Base-by-base conservation (phyloP, 2,797 vertebrate genomes). In the Podarcis lilfordi region DNA sequence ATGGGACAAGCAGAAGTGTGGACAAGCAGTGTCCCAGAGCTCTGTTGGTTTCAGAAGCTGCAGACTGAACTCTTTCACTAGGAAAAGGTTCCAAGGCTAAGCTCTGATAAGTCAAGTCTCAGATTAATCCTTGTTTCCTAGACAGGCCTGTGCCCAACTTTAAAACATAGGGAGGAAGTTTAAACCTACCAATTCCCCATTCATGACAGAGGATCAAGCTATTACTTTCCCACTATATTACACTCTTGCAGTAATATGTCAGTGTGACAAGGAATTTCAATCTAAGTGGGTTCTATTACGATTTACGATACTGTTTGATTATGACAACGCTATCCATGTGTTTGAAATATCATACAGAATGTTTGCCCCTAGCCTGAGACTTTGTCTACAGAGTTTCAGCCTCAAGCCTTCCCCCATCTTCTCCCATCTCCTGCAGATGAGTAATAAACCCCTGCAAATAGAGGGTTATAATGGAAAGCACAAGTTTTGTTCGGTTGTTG, bases 331-430 rank as follows among this genome's bases (percentile, higher is more conserved):
- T 90, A 71, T 90, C 50, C 64, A 21, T 80, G 15, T 64, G 29
- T 88, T 94, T 89, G 71, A 95, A 95, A 95, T 89, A 86, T 90
- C 79, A 55, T 92, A 45, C 50, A 81, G 93, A 94, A 88, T 86
- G 72, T 5, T 15, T 78, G 86, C 83, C 91, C 4, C 0, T 37
- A 92, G 59, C 83, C 55, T 89, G 83, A 93, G 87, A 93, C 5
- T 40, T 91, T 88, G 88, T 78, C 77, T 90, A 43, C 45, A 78
- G 87, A 90, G 37, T 82, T 93, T 93, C 55, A 94, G 64, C 21
- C 80, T 85, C 79, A 85, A 91, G 66, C 37, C 83, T 61, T 88
- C 76, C 87, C 83, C 74, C 68, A 55, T 15, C 43, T 68, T 50
- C 17, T 21, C 21, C 61, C 61, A 64, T 84, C 82, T 86, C 92